A percentile compares a stretch with the other conserved stretches of the same genome.
phyloP scores from a whole-genome alignment of 2,113 vertebrate genomes.

The Apodemus speciosus region DNA sequence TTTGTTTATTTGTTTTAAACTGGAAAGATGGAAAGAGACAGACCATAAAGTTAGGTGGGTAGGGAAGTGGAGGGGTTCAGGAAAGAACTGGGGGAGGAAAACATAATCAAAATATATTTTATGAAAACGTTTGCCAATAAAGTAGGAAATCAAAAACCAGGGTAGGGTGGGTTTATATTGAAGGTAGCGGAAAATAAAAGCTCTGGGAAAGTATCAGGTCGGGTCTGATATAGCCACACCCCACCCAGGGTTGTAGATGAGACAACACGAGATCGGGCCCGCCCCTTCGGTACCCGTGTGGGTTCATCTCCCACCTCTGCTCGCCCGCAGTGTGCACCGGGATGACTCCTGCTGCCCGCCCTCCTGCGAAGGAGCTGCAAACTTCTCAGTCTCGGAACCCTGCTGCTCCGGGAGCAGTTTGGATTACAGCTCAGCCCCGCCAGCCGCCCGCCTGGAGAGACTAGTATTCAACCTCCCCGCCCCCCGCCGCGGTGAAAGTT shows the following conservation, averaged over 20 bases:
- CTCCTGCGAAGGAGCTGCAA: not conserved
- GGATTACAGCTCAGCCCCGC: not conserved
- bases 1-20: not conserved
- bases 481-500: slow-evolving; percentile 41
- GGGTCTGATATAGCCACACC: not conserved
- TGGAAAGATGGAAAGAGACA: not conserved
- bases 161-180: not conserved
- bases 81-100: not conserved
- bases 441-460: not conserved
- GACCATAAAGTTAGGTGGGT: not conserved
- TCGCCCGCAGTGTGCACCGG: not conserved
- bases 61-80: not conserved
- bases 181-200: slow-evolving; percentile 32
- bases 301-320: not conserved
- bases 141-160: not conserved
- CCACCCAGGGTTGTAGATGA: too few species aligned
- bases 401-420: slow-evolving; percentile 7
- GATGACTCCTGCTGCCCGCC: not conserved
- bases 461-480: not conserved
- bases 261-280: not conserved
- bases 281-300: not conserved
- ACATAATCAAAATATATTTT: not conserved
- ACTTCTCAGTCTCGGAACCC: slow-evolving; percentile 39
- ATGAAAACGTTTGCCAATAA: not conserved
- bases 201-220: not conserved